Conservation (phyloP, 2,113 vertebrate species). For the Prinia subflava region DNA sequence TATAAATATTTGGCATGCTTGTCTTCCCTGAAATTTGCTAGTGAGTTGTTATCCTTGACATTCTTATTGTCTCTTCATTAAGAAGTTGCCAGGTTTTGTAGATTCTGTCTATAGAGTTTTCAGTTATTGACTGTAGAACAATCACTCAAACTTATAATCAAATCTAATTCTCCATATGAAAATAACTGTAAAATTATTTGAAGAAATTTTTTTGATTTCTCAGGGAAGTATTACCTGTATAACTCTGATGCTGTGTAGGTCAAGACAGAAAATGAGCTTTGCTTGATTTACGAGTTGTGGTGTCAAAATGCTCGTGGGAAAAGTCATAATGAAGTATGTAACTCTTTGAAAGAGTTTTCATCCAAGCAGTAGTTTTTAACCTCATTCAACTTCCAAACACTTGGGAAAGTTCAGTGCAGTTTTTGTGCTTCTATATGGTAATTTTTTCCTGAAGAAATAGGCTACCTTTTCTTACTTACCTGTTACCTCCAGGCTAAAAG, state of each 20-base stretch:
- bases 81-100: not conserved
- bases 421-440: not conserved
- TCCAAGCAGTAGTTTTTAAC: not conserved
- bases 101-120: not conserved
- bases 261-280: not conserved
- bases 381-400: not conserved
- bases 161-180: not conserved
- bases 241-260: not conserved
- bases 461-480: not conserved
- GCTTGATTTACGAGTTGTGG: not conserved
- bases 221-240: not conserved
- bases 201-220: not conserved
- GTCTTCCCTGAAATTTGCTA: not conserved
- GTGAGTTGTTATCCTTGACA: not conserved
- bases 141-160: not conserved
- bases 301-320: not conserved
- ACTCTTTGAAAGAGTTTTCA: not conserved
- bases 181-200: not conserved
- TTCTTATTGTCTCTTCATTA: not conserved
- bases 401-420: not conserved
- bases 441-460: not conserved
- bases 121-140: not conserved
- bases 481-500: not conserved
- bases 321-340: not conserved
- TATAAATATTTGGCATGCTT: not conserved